These are phyloP conservation scores for Nipponia nippon DNA, from an alignment of 2,113 vertebrate genomes.

Conservation along the genomic window DNA sequence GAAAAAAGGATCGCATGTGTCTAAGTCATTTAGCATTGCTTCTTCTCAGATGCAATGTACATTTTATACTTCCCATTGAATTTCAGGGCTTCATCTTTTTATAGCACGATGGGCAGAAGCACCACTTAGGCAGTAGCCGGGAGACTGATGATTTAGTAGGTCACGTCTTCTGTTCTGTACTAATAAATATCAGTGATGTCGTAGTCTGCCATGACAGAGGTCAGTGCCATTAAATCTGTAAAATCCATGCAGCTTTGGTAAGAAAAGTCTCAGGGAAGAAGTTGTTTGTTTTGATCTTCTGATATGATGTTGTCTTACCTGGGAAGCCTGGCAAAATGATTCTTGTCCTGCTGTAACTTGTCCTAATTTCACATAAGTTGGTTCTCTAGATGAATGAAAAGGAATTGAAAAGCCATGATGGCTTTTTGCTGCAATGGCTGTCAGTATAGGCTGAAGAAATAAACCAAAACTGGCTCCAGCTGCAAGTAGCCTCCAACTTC, in stretches of 20 bases:
- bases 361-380: neutral
- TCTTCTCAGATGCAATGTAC: neutral
- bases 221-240: neutral
- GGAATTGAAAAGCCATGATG: neutral
- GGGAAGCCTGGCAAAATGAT: neutral
- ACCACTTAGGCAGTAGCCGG: neutral
- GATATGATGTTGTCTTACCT: neutral
- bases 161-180: neutral
- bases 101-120: neutral
- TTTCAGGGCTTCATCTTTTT: slow-evolving; percentile 23
- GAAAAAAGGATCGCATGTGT: neutral
- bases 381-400: neutral
- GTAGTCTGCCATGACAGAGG: neutral
- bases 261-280: neutral
- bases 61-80: slow-evolving; percentile 12
- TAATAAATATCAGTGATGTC: neutral
- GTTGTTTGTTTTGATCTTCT: neutral
- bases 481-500: neutral
- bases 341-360: neutral
- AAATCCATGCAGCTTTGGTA: neutral
- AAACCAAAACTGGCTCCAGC: neutral
- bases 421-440: neutral
- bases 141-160: slow-evolving; percentile 2
- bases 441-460: neutral
- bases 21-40: neutral